Conservation (phyloP, 2,113 vertebrate genomes). For the Lycocorax pyrrhopterus region DNA sequence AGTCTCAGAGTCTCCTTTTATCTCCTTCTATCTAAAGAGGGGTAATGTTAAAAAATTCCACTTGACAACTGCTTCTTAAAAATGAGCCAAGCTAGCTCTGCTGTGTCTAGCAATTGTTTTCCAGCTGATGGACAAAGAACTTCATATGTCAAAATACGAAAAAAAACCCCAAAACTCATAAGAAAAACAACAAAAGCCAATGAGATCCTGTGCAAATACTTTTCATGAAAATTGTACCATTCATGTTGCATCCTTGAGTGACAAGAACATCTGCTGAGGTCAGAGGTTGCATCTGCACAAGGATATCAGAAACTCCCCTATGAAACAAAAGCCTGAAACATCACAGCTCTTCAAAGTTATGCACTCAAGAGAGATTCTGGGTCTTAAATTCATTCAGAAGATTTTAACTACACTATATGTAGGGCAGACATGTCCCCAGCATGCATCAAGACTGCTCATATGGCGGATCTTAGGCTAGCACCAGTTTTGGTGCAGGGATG, state of each 20-base stretch:
- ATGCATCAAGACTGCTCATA: background rate
- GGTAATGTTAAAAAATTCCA: background rate
- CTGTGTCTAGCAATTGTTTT: background rate
- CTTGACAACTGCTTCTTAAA: background rate
- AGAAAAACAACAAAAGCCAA: background rate
- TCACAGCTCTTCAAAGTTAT: background rate
- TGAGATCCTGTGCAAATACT: background rate
- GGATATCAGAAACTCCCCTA: background rate
- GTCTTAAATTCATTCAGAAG: background rate
- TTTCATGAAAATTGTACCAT: background rate
- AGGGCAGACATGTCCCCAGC: background rate
- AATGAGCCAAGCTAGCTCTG: background rate
- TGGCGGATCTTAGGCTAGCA: background rate
- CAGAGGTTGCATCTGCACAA: background rate
- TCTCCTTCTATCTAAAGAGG: background rate
- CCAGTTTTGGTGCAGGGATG: background rate
- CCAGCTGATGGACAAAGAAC: background rate
- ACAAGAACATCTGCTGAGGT: background rate
- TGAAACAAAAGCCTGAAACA: background rate
- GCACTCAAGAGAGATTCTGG: background rate
- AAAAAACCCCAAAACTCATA: background rate
- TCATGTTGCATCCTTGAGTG: accelerated
- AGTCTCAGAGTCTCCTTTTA: background rate
- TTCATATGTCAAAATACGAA: background rate
- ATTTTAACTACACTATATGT: background rate